Conservation (phyloP, 1,140 invertebrate genomes). For the Amphibalanus amphitrite region DNA sequence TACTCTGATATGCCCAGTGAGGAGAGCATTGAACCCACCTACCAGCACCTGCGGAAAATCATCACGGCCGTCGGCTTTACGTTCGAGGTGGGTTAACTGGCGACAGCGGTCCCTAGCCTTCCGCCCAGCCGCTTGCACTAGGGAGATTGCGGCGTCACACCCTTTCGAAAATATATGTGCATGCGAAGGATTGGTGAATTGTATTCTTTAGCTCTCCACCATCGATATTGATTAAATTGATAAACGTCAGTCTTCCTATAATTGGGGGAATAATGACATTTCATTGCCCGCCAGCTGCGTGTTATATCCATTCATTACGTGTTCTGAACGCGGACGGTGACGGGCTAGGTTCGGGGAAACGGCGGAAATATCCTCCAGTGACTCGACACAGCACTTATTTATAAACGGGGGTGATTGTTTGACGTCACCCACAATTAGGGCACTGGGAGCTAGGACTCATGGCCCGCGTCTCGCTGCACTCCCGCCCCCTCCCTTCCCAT, state of each 20-base stretch:
- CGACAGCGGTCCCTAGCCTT: background rate
- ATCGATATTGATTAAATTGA: background rate
- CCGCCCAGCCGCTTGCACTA: background rate
- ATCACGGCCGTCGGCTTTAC: constrained; percentile 72
- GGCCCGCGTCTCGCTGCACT: too few species aligned
- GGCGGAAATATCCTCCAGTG: too few species aligned
- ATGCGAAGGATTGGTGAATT: background rate
- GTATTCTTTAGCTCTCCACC: background rate
- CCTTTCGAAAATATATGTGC: background rate
- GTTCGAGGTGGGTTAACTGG: constrained; percentile 43
- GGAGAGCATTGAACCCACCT: constrained; percentile 85
- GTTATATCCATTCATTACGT: too few species aligned
- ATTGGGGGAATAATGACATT: background rate
- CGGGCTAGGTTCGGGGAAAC: too few species aligned
- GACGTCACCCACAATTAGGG: too few species aligned
- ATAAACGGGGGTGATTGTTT: too few species aligned
- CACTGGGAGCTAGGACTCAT: too few species aligned
- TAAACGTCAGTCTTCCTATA: constrained; percentile 6
- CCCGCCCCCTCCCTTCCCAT: too few species aligned
- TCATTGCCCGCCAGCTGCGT: too few species aligned
- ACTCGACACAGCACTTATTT: too few species aligned
- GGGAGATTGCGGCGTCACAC: constrained; percentile 8
- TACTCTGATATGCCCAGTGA: constrained; percentile 76
- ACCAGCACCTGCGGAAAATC: constrained; percentile 62
- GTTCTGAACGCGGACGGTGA: too few species aligned